Base-by-base conservation (phyloP, 2,113 vertebrate species). In the Engystomops pustulosus region DNA sequence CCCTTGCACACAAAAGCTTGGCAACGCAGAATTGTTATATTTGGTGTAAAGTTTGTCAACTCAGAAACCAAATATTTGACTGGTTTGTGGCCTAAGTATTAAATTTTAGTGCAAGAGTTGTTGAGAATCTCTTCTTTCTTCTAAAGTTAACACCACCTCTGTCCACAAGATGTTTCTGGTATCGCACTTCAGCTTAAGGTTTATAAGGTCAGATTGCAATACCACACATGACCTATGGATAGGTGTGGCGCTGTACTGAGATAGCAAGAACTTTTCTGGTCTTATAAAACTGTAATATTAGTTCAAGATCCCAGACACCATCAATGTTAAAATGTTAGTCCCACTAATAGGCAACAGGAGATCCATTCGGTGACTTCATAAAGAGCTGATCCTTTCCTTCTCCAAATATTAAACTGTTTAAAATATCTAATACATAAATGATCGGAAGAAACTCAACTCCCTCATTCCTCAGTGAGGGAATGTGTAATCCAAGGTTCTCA, bases 371-470 rank as follows among this genome's bases (percentile, higher is more conserved):
- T 74, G 44, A 74, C 44, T 49, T 30, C 44, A 49, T 30, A 11
- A 5, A 30, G 8, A 49, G 36, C 71, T 30, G 44, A 49, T 41
- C 36, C 34, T 36, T 34, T 60, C 17, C 23, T 58, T 41, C 34
- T 60, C 14, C 53, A 41, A 77, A 55, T 82, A 62, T 62, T 12
- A 74, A 32, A 34, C 49, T 18, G 38, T 79, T 55, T 77, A 62
- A 65, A 79, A 78, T 14, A n/a, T 38, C 51, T 38, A 60, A 78
- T 60, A 25, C 20, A 78, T 10, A 38, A 78, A 78, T 17, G 55
- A 60, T 60, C 36, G 53, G 30, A 41, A 78, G 74, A 78, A 78
- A 78, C 32, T 78, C 75, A 78, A 78, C 62, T 34, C 62, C 49
- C n/a, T 72, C 41, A 77, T 58, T 55, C 53, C 75, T 78, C 36